Percentiles rank a stretch among this genome's conserved stretches.
Conservation (phyloP, 1,140 invertebrate genomes). For the Cryptotermes secundus region DNA sequence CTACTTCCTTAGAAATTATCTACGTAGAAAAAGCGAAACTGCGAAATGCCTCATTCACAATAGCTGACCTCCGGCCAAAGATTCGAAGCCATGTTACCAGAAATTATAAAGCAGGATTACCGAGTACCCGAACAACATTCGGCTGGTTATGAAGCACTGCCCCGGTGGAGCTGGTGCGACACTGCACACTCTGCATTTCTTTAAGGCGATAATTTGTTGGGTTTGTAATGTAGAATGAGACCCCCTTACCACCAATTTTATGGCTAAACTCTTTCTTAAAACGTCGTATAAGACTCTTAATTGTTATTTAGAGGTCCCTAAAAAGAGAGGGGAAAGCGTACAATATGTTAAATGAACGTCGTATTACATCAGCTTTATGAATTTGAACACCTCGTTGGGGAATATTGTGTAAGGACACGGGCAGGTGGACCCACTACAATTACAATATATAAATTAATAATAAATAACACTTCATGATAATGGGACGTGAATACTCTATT, state of each 20-base stretch:
- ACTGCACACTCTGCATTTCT: neutral
- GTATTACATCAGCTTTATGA: neutral
- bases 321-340: neutral
- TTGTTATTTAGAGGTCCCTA: neutral
- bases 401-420: conserved; percentile 1
- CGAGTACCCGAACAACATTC: too few relatives aligned
- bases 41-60: too few relatives aligned
- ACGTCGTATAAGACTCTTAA: conserved; percentile 1
- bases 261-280: conserved; percentile 19
- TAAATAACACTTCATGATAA: neutral
- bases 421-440: neutral
- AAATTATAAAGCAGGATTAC: too few relatives aligned
- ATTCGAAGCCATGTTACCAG: too few relatives aligned
- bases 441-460: conserved; percentile 13
- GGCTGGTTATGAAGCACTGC: neutral
- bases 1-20: too few relatives aligned
- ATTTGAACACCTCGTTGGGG: neutral
- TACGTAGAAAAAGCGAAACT: too few relatives aligned
- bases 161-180: conserved; percentile 15
- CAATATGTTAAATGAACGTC: conserved; percentile 14
- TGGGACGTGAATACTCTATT: neutral
- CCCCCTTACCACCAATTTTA: neutral
- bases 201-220: conserved; percentile 6
- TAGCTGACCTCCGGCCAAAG: too few relatives aligned
- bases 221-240: neutral